A percentile compares a stretch with the other conserved stretches of the same genome.
phyloP scores from a whole-genome alignment of 2,888 invertebrate genomes.

The Pandemis corylana region DNA sequence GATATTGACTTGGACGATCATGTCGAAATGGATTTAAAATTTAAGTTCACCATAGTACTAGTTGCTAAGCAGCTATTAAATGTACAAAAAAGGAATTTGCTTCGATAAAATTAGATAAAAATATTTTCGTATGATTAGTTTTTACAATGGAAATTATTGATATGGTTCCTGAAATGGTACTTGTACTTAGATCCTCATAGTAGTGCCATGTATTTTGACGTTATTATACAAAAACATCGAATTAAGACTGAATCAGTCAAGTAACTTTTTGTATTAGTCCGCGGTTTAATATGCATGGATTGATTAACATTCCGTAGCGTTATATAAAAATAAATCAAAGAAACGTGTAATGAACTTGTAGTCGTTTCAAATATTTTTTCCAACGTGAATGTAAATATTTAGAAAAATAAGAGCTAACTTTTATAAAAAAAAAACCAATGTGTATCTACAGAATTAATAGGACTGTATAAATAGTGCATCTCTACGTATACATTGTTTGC shows the following conservation, averaged over 20 bases:
- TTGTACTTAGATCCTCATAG: conserved; percentile 65
- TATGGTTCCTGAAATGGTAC: conserved; percentile 71
- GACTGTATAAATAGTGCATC: conserved; percentile 56
- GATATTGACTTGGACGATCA: not conserved
- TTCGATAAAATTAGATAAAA: conserved; percentile 56
- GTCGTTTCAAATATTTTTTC: conserved; percentile 12
- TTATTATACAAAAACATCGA: conserved; percentile 69
- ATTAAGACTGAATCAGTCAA: conserved; percentile 75
- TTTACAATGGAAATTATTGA: conserved; percentile 61
- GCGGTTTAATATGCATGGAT: not conserved
- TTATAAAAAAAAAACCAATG: conserved; percentile 19
- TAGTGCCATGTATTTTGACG: conserved; percentile 74
- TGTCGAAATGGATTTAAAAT: not conserved
- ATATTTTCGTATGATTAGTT: conserved; percentile 74
- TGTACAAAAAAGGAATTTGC: conserved; percentile 62
- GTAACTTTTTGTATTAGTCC: conserved; percentile 38
- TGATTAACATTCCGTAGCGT: conserved; percentile 17
- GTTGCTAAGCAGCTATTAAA: conserved; percentile 43
- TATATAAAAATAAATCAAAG: not conserved
- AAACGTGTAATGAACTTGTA: not conserved
- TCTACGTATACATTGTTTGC: conserved; percentile 68
- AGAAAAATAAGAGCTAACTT: conserved; percentile 27
- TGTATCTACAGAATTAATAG: conserved; percentile 40
- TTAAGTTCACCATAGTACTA: conserved; percentile 42
- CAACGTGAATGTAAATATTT: conserved; percentile 28